Evolutionary conservation across 2,888 invertebrate species (phyloP).

Genomic region (Furcula furcula): DNA sequence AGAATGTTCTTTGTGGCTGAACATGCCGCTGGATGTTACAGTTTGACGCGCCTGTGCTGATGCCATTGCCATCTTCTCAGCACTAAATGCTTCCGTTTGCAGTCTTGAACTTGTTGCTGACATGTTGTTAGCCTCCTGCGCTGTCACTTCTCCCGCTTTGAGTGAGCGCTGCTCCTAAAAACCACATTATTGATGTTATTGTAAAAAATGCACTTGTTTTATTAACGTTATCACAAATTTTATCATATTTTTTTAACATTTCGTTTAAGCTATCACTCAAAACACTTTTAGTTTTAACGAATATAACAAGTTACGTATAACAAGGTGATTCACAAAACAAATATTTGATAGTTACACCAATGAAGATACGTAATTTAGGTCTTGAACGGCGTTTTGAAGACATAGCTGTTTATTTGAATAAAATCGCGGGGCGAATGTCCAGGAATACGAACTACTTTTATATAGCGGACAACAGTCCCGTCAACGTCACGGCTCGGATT

Average conservation of each 20-base stretch:
- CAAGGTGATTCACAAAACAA: conserved; percentile 58
- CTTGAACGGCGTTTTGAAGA: conserved; percentile 68
- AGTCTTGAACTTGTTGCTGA: conserved; percentile 92
- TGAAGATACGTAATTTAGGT: conserved; percentile 71
- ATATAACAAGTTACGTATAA: conserved; percentile 41
- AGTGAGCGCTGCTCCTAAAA: conserved; percentile 91
- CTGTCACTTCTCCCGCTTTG: conserved; percentile 91
- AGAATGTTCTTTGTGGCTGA: conserved; percentile 85
- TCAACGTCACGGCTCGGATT: conserved; percentile 65
- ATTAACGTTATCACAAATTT: conserved; percentile 1
- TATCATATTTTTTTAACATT: conserved; percentile 4
- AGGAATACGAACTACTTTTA: conserved; percentile 64
- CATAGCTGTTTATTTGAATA: conserved; percentile 52
- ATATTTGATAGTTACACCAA: conserved; percentile 73
- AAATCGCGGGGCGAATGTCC: conserved; percentile 50
- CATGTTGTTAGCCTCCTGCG: conserved; percentile 93
- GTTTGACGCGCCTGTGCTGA: conserved; percentile 90
- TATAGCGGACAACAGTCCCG: conserved; percentile 63
- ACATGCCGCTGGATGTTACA: conserved; percentile 89
- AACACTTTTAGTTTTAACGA: conserved; percentile 41
- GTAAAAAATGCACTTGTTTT: conserved; percentile 6
- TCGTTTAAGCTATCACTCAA: conserved; percentile 45
- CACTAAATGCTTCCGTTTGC: conserved; percentile 92
- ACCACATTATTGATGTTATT: conserved; percentile 15
- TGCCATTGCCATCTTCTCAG: conserved; percentile 89